Percentiles rank a stretch among this genome's conserved stretches.
Conservation (phyloP, 2,113 vertebrate species). For the Takifugu flavidus region DNA sequence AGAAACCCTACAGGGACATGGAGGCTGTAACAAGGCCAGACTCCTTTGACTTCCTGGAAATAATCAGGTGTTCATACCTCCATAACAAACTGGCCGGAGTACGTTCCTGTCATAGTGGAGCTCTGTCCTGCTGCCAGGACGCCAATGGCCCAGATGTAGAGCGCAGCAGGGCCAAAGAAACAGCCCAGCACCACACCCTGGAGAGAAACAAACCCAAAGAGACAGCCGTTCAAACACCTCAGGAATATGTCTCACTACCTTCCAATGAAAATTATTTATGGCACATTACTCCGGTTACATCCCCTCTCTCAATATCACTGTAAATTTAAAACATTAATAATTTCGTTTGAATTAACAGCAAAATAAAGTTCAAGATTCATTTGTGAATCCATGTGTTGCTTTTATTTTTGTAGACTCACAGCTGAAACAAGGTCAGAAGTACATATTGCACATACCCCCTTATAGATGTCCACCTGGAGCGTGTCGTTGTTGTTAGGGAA, state of each 20-base stretch:
- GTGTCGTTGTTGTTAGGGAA: slow-evolving; percentile 82
- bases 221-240: background rate
- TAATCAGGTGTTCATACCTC: slow-evolving; percentile 74
- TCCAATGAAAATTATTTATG: no score
- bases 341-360: no score
- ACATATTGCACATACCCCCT: slow-evolving; percentile 79
- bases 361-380: background rate
- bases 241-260: no score
- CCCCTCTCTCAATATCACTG: no score
- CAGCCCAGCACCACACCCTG: slow-evolving; percentile 91
- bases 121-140: slow-evolving; percentile 97
- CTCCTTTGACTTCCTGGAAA: no score
- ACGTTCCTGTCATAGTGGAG: slow-evolving; percentile 97
- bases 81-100: slow-evolving; percentile 98
- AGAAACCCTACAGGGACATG: slow-evolving; percentile 80
- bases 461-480: slow-evolving; percentile 93
- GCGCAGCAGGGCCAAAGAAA: slow-evolving; percentile 87
- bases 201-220: background rate
- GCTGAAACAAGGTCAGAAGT: no score
- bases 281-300: no score
- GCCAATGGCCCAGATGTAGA: slow-evolving; percentile 96
- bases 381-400: background rate
- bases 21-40: no score
- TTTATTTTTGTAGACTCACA: no score
- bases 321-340: no score